A percentile compares a stretch with the other conserved stretches of the same genome.
Conservation (phyloP, 2,113 vertebrate species). For the Acanthochromis polyacanthus region DNA sequence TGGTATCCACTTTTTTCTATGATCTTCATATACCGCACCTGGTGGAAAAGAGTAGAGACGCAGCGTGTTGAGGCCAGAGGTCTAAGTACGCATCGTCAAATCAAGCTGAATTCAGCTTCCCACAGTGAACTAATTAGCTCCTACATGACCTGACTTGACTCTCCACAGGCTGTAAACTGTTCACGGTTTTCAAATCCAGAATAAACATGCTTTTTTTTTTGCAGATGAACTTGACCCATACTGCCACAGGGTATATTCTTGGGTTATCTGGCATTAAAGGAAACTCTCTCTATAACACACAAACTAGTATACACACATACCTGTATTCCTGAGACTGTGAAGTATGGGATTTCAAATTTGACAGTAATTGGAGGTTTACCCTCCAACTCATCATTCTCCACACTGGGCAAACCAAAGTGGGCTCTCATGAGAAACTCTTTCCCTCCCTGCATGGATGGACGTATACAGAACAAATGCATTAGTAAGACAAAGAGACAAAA, state of each 20-base stretch:
- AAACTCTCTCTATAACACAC: neutral
- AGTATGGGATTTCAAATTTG: conserved; percentile 97
- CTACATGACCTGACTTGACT: conserved; percentile 39
- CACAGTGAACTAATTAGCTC: neutral
- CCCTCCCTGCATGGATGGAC: conserved; percentile 85
- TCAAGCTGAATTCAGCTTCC: conserved; percentile 1
- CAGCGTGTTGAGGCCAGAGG: conserved; percentile 36
- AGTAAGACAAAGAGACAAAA: neutral
- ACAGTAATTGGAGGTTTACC: conserved; percentile 93
- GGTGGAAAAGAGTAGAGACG: conserved; percentile 10
- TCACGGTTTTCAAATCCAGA: neutral
- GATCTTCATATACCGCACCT: conserved; percentile 97
- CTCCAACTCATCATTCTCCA: conserved; percentile 91
- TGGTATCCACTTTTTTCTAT: conserved; percentile 95
- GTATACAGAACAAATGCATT: neutral
- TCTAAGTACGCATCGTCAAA: neutral
- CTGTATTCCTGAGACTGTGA: conserved; percentile 96
- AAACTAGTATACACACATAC: conserved; percentile 67
- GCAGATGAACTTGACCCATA: neutral
- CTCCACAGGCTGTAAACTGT: neutral
- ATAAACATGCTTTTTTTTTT: neutral
- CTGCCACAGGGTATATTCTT: neutral
- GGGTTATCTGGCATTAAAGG: neutral
- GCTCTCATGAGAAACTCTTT: conserved; percentile 96
- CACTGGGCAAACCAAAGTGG: conserved; percentile 95